phyloP scores from a whole-genome alignment of 2,113 vertebrate species.

The Rhabdornis inornatus region DNA sequence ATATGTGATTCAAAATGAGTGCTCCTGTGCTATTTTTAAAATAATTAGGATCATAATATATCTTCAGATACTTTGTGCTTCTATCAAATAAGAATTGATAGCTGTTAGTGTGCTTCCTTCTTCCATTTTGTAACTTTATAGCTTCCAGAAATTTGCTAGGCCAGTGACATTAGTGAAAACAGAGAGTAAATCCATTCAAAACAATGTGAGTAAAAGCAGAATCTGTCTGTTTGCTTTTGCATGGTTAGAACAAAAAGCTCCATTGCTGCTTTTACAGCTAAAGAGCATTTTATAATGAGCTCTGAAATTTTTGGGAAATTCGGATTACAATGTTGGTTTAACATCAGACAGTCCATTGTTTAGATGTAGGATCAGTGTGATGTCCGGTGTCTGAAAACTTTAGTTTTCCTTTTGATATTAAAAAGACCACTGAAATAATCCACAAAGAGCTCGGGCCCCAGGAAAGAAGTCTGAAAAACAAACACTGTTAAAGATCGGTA shows the following conservation, averaged over 20 bases:
- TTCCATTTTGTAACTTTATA: background rate
- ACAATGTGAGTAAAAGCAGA: slow-evolving; percentile 15
- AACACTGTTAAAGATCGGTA: slow-evolving; percentile 12
- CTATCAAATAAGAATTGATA: background rate
- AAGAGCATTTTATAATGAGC: slow-evolving; percentile 50
- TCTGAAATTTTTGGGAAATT: slow-evolving; percentile 55
- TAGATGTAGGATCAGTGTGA: slow-evolving; percentile 46
- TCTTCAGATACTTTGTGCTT: background rate
- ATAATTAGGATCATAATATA: background rate
- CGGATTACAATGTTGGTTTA: slow-evolving; percentile 61
- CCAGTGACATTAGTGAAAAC: background rate
- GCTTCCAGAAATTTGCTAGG: background rate
- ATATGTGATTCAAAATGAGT: background rate
- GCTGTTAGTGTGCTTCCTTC: background rate
- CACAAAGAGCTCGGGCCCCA: slow-evolving; percentile 30
- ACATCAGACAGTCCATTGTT: slow-evolving; percentile 62
- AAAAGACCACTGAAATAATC: slow-evolving; percentile 50
- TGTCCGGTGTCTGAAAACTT: slow-evolving; percentile 45
- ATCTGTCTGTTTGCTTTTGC: slow-evolving; percentile 34
- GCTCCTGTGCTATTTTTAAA: background rate
- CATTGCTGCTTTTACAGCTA: slow-evolving; percentile 35
- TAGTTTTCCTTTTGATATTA: slow-evolving; percentile 57
- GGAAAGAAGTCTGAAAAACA: slow-evolving; percentile 62
- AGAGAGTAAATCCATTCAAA: slow-evolving; percentile 14
- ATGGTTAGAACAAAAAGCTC: slow-evolving; percentile 28